phyloP scores from a whole-genome alignment of 1,140 invertebrate genomes.

The Theocolax elegans region DNA sequence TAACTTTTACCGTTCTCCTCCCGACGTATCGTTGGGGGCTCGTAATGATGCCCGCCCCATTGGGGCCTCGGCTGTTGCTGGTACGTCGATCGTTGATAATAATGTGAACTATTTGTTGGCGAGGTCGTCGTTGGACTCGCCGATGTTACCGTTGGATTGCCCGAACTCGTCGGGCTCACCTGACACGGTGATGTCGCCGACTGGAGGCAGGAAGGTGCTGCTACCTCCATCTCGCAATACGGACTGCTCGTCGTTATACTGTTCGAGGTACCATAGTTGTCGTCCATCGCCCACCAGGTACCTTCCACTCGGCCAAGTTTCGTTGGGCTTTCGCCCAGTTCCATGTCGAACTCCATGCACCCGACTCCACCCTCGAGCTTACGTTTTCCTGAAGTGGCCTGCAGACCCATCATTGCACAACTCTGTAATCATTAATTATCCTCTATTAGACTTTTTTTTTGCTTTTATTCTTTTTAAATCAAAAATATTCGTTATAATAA shows the following conservation, averaged over 20 bases:
- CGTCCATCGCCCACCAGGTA: constrained; percentile 66
- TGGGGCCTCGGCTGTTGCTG: constrained; percentile 46
- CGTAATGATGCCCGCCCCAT: constrained; percentile 66
- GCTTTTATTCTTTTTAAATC: no score
- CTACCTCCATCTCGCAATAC: constrained; percentile 60
- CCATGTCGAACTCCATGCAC: constrained; percentile 66
- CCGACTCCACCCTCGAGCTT: constrained; percentile 71
- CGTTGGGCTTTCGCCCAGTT: constrained; percentile 63
- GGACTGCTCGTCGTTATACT: constrained; percentile 48
- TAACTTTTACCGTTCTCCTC: constrained; percentile 93
- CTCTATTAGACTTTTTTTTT: no score
- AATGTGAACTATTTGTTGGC: not conserved
- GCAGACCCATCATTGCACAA: constrained; percentile 82
- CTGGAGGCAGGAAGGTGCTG: constrained; percentile 52
- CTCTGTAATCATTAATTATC: no score
- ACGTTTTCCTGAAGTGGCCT: constrained; percentile 78
- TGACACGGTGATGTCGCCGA: constrained; percentile 40
- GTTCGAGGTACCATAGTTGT: constrained; percentile 51
- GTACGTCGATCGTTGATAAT: constrained; percentile 2
- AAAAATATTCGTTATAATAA: no score
- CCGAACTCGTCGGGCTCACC: constrained; percentile 37
- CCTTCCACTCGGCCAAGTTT: constrained; percentile 64
- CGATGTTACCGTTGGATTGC: not conserved
- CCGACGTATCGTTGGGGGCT: constrained; percentile 84
- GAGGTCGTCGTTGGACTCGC: not conserved